phyloP scores from a whole-genome alignment of 2,797 vertebrate genomes.

The Eremophila alpestris region DNA sequence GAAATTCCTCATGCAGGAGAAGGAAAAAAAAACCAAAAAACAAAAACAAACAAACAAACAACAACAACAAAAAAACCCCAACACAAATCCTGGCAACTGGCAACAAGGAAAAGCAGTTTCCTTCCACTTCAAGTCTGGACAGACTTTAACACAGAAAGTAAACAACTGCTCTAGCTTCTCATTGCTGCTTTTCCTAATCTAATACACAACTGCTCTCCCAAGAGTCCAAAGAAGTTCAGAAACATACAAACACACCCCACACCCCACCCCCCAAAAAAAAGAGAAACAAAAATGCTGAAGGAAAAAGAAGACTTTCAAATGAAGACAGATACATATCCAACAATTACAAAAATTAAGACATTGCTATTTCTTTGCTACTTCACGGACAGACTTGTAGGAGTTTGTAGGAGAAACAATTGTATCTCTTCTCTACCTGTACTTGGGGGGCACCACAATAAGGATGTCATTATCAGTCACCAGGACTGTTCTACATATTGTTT shows the following conservation, averaged over 20 bases:
- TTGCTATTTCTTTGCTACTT: not conserved
- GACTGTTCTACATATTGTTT: not conserved
- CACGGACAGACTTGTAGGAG: not conserved
- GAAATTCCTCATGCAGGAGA: not conserved
- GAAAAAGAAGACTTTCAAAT: not conserved
- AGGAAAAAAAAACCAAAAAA: not conserved
- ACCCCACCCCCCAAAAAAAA: no score
- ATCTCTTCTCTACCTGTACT: not conserved
- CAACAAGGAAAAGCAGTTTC: conserved; percentile 33
- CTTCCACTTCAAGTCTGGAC: not conserved
- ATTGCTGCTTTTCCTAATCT: not conserved
- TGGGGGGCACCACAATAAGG: not conserved
- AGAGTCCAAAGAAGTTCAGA: not conserved
- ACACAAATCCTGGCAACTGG: not conserved
- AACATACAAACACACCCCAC: not conserved
- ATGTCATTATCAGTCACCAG: not conserved
- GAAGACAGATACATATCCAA: not conserved
- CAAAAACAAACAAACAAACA: no score
- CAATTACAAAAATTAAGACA: not conserved
- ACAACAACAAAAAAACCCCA: not conserved
- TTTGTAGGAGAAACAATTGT: not conserved
- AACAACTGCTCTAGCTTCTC: not conserved
- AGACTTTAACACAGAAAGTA: not conserved
- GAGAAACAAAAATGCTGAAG: not conserved
- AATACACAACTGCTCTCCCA: not conserved